A percentile compares a stretch with the other conserved stretches of the same genome.
Conservation (phyloP, 2,113 vertebrate genomes). For the Daphoenositta chrysoptera region DNA sequence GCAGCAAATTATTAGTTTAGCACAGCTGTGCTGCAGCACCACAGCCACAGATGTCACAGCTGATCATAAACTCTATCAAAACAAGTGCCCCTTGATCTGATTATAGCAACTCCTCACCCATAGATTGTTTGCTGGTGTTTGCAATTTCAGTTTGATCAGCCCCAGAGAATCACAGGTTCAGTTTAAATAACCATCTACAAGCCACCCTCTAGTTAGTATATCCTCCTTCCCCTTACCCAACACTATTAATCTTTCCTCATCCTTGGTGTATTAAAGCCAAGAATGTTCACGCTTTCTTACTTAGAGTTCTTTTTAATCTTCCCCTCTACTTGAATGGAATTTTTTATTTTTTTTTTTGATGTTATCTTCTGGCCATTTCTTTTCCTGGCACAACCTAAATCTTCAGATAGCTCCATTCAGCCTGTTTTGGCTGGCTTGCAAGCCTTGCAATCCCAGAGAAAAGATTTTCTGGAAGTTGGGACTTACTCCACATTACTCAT, state of each 20-base stretch:
- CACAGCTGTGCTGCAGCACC: not conserved
- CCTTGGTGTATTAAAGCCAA: not conserved
- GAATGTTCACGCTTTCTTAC: not conserved
- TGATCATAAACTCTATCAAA: not conserved
- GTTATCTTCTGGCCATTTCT: not conserved
- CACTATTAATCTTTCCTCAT: not conserved
- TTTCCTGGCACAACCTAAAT: not conserved
- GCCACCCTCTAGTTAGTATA: not conserved
- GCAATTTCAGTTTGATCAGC: not conserved
- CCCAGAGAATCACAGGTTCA: not conserved
- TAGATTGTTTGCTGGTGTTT: not conserved
- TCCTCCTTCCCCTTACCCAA: not conserved
- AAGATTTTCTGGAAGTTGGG: not conserved
- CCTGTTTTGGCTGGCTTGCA: not conserved
- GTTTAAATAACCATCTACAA: not conserved
- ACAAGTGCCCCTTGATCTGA: not conserved
- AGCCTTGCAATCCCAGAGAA: not conserved
- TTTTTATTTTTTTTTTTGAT: too few relatives aligned
- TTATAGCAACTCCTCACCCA: not conserved
- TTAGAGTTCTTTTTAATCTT: not conserved
- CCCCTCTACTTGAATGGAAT: not conserved
- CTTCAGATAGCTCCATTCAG: not conserved
- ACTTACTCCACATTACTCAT: not conserved
- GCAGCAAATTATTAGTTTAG: not conserved
- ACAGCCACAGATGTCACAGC: not conserved